Evolutionary conservation across 2,113 vertebrate genomes (phyloP), one percentile per base, ranked within the genome.

Genomic region (Rhadina sibilatrix): DNA sequence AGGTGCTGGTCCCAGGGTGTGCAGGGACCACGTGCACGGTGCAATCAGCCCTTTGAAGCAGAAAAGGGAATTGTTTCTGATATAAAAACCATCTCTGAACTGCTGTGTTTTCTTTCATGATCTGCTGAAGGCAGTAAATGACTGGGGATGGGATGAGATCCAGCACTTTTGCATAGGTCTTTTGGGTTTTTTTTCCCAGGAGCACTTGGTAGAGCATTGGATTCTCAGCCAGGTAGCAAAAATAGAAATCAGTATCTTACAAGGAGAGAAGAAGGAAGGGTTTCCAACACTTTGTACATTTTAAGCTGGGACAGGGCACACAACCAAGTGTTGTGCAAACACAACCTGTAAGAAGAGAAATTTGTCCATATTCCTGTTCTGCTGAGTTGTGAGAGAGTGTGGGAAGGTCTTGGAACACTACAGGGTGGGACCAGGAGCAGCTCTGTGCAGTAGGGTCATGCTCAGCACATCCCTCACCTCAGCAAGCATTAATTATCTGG

Each of bases 1-100:
- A 56, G 66, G 15, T 37, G 66, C 33, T 52, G 20, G 10, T 59
- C 69, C 70, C n/a, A 19, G 21, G 6, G 13, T 1, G 3, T 15
- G 11, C 38, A 35, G 38, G 40, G 1, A 42, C 28, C 20, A 37
- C 0, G 0, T 20, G 31, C 23, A n/a, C 1, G 0, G 21, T 27
- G 47, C 15, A 52, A 3, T 19, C 69, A 66, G 35, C 13, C 6
- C 47, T 33, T 25, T 20, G 9, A 38, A 70, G 31, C 46, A 60
- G 12, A 65, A 64, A 52, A 60, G 2, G 9, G 37, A 80, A 74
- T 21, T 10, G 5, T 40, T 83, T 37, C 76, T 37, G 28, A 23
- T 33, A 10, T 10, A 40, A 72, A 81, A 79, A 59, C 11, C 24
- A 76, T 21, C 33, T 76, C 66, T 25, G 38, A 82, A 52, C 49